Evolutionary conservation across 2,888 invertebrate genomes (phyloP).

Genomic region (Mantis religiosa): DNA sequence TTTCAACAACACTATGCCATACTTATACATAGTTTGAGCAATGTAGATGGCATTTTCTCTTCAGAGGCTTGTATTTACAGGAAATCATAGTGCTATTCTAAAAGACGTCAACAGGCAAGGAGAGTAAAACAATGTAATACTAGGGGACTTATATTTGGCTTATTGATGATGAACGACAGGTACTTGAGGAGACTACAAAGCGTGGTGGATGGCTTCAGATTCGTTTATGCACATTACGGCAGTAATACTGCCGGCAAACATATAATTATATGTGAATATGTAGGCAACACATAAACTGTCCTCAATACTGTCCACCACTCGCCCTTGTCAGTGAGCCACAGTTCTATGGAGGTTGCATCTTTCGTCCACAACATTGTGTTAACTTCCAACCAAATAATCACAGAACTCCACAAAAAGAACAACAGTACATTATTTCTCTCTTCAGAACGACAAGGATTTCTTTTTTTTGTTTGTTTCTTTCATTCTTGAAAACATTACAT

Average conservation of each 20-base stretch:
- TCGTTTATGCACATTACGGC: slow-evolving; percentile 1
- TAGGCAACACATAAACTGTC: slow-evolving; percentile 6
- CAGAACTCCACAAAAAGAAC: slow-evolving; percentile 12
- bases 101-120: neutral
- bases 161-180: neutral
- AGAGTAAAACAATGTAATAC: neutral
- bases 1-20: neutral
- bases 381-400: neutral
- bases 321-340: neutral
- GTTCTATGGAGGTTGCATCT: neutral
- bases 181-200: slow-evolving; percentile 5
- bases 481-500: slow-evolving; percentile 10
- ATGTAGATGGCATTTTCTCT: neutral
- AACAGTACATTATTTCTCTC: slow-evolving; percentile 7
- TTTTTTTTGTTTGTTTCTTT: neutral
- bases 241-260: neutral
- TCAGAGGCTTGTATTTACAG: neutral
- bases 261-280: neutral
- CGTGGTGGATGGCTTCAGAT: slow-evolving; percentile 21
- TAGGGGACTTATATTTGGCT: neutral
- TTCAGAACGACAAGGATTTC: slow-evolving; percentile 4
- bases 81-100: neutral
- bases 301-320: neutral
- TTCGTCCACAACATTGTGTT: neutral
- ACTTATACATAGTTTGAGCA: neutral